Base-by-base conservation (phyloP, 2,113 vertebrate species). In the Mus pahari region DNA sequence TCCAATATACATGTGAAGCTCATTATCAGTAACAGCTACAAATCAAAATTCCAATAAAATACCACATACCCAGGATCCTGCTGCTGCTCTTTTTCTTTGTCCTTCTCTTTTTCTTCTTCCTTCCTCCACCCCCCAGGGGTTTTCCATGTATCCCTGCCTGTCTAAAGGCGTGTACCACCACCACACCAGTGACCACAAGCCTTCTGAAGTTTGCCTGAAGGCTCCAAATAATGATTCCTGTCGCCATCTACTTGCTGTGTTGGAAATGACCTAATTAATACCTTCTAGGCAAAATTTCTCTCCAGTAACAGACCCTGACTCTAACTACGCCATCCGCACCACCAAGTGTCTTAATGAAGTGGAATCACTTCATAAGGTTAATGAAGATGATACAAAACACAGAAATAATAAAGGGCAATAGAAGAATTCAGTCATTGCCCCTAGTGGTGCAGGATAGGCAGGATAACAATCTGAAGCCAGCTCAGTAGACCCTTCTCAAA, bases 351-450 rank as follows among this genome's bases (percentile, higher is more conserved):
- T 82, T 94, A 48, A 48, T 48, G 48, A 48, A 7, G 48, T 53
- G 48, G 55, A 94, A 77, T 60, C 53, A 83, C 64, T 82, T 71
- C 70, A 82, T 75, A 28, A 48, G 66, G 48, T 48, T 81, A 45
- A 90, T 86, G 93, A 50, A 75, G 58, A 22, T 60, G 53, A 92
- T 74, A 95, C 58, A 96, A 92, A 96, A 64, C 33, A 7, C n/a
- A 42, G 78, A 89, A 93, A 87, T 42, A 53, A 58, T 77, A 89
- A 75, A 24, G 24, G 22, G 9, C 45, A 42, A 84, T n/a, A 55
- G 31, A 71, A 86, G 55, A 91, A 88, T 60, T 68, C 16, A 24
- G 53, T 11, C 50, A 75, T 6, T 36, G 28, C 5, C 31, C 39
- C 17, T 31, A n/a, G n/a, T n/a, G n/a, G n/a, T n/a, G n/a, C n/a